phyloP scores from a whole-genome alignment of 2,797 vertebrate genomes.

The Podargus strigoides region DNA sequence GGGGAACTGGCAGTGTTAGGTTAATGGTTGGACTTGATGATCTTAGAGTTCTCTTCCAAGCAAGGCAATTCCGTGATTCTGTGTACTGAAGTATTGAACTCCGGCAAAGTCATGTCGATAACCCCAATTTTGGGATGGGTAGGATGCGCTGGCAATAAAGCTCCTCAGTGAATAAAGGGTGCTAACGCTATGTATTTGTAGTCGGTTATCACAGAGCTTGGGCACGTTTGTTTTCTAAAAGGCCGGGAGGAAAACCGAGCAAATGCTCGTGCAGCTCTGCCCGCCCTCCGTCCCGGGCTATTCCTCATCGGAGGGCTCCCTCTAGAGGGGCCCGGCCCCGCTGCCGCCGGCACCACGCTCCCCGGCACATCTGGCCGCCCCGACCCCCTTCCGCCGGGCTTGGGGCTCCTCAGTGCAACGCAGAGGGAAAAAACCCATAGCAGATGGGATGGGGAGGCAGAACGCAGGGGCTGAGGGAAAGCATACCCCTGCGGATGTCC shows the following conservation, averaged over 20 bases:
- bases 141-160: fast-evolving
- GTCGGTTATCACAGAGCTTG: fast-evolving
- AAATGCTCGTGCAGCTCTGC: fast-evolving
- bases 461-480: background rate
- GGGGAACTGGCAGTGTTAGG: no score
- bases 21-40: no score
- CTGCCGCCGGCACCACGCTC: background rate
- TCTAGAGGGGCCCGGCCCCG: background rate
- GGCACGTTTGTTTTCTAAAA: fast-evolving
- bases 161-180: fast-evolving
- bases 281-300: background rate
- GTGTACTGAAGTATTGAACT: background rate
- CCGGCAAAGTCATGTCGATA: fast-evolving
- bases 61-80: no score
- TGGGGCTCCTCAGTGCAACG: background rate
- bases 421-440: fast-evolving
- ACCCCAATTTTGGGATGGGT: fast-evolving
- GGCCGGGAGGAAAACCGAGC: background rate
- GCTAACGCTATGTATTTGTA: fast-evolving
- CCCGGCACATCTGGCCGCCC: background rate
- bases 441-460: fast-evolving
- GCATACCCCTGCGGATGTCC: fast-evolving
- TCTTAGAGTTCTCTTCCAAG: no score
- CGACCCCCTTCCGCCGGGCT: fast-evolving
- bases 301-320: constrained; percentile 41